These are phyloP conservation scores for Nothobranchius furzeri DNA, from an alignment of 2,113 vertebrate species.

Conservation along the genomic window DNA sequence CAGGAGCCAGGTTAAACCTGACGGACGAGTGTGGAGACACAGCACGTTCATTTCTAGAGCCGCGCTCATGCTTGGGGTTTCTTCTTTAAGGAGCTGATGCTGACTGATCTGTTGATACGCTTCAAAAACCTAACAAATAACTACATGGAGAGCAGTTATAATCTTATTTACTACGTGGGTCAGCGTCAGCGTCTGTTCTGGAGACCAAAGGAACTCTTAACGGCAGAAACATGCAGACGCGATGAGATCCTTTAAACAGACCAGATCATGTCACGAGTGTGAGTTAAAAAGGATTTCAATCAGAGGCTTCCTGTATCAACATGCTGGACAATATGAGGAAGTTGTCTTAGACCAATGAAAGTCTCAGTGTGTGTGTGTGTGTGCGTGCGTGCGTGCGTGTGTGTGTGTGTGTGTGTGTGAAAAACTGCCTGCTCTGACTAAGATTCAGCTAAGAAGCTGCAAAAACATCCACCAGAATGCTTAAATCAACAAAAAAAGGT, in stretches of 20 bases:
- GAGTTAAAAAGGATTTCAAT: slow-evolving; percentile 50
- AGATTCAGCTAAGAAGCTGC: slow-evolving; percentile 17
- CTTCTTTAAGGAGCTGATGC: background rate
- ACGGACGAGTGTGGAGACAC: slow-evolving; percentile 7
- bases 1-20: slow-evolving; percentile 1
- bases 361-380: slow-evolving; percentile 3
- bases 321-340: slow-evolving; percentile 74
- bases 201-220: background rate
- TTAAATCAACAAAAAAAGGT: background rate
- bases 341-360: slow-evolving; percentile 39
- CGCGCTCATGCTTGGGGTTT: background rate
- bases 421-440: slow-evolving; percentile 2
- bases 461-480: slow-evolving; percentile 3
- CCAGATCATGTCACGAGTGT: slow-evolving; percentile 4
- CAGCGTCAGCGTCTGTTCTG: background rate
- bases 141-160: background rate
- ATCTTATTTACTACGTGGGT: background rate
- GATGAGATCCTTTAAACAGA: slow-evolving; percentile 9
- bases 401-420: slow-evolving; percentile 10
- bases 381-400: slow-evolving; percentile 1
- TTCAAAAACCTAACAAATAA: background rate
- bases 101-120: background rate
- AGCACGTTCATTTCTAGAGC: background rate
- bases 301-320: slow-evolving; percentile 71
- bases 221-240: slow-evolving; percentile 1